phyloP scores from a whole-genome alignment of 1,140 invertebrate genomes.

The Microplitis demolitor region DNA sequence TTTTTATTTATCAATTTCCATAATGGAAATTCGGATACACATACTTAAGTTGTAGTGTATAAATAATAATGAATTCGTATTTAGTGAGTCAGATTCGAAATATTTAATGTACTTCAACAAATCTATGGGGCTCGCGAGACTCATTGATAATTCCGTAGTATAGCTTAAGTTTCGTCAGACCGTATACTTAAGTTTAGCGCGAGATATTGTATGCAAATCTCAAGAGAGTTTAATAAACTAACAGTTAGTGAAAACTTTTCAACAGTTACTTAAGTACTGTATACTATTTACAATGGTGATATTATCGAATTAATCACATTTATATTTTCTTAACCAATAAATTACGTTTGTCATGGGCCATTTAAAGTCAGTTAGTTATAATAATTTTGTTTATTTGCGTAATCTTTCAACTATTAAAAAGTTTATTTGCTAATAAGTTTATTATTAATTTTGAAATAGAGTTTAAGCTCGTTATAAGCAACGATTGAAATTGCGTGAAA shows the following conservation, averaged over 20 bases:
- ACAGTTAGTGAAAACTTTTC: neutral
- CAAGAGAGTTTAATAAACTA: neutral
- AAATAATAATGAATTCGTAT: conserved; percentile 1
- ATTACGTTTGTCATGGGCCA: no score
- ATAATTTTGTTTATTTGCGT: no score
- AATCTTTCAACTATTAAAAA: no score
- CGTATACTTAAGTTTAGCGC: neutral
- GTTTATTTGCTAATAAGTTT: no score
- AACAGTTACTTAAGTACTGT: neutral
- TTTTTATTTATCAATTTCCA: no score
- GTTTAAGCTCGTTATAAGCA: no score
- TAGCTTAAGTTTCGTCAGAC: conserved; percentile 1
- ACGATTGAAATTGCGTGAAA: no score
- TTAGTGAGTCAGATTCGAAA: conserved; percentile 12
- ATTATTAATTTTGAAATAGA: no score
- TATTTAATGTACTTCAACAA: neutral
- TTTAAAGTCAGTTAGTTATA: no score
- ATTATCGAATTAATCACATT: neutral
- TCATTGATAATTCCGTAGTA: conserved; percentile 15
- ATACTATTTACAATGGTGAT: neutral
- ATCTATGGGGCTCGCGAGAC: conserved; percentile 18
- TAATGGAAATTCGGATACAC: no score
- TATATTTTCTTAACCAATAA: neutral
- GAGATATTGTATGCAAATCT: conserved; percentile 1
- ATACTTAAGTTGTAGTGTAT: no score